Conservation (phyloP, 1,140 invertebrate species). For the Tetragnatha versicolor region DNA sequence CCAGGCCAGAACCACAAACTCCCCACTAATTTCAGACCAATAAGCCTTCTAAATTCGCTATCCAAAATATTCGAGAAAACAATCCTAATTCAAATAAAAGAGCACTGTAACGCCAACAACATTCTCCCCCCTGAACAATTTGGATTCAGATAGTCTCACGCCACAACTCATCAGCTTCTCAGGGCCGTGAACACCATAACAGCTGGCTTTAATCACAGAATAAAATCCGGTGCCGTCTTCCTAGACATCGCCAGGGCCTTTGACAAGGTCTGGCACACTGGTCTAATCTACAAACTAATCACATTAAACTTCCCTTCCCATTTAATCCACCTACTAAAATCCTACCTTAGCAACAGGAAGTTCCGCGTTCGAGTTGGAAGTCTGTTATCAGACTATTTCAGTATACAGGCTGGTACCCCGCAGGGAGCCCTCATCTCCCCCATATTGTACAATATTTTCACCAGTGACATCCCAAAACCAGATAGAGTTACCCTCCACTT, state of each 20-base stretch:
- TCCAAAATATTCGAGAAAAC: not conserved
- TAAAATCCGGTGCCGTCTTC: not conserved
- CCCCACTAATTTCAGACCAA: too few species aligned
- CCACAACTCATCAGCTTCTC: not conserved
- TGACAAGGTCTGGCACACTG: too few species aligned
- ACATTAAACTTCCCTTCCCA: not conserved
- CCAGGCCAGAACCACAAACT: not conserved
- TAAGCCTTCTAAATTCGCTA: too few species aligned
- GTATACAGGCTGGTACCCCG: not conserved
- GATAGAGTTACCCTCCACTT: not conserved
- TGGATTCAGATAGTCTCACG: not conserved
- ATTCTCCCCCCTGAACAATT: too few species aligned
- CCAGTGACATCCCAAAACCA: not conserved
- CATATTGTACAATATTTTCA: not conserved
- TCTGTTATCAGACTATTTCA: not conserved
- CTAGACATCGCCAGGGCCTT: too few species aligned
- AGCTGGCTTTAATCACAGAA: not conserved
- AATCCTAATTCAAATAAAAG: not conserved
- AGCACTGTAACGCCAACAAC: not conserved
- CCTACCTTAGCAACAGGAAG: not conserved
- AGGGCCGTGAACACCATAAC: too few species aligned
- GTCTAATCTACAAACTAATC: not conserved
- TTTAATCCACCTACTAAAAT: not conserved
- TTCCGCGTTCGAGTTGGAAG: not conserved
- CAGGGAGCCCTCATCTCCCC: too few species aligned